Evolutionary conservation across 2,888 invertebrate genomes (phyloP).

Genomic region (Rhagium mordax): DNA sequence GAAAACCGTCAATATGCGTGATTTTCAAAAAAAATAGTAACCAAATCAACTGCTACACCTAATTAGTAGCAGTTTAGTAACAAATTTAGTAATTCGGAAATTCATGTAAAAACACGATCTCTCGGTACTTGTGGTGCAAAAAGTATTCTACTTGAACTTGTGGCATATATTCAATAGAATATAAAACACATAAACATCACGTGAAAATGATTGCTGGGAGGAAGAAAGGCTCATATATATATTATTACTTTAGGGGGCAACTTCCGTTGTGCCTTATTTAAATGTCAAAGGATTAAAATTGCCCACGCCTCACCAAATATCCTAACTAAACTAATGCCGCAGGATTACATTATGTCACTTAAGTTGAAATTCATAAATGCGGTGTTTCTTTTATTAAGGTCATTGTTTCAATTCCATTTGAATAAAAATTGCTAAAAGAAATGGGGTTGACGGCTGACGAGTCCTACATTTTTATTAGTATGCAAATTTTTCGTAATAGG

Average conservation of each 20-base stretch:
- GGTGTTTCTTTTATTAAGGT: slow-evolving; percentile 20
- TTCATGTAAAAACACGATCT: too few species aligned
- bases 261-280: slow-evolving; percentile 10
- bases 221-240: background rate
- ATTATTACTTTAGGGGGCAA: background rate
- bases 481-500: slow-evolving; percentile 36
- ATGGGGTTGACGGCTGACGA: slow-evolving; percentile 31
- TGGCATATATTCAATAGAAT: too few species aligned
- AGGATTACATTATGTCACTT: slow-evolving; percentile 13
- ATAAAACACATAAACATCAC: too few species aligned
- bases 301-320: slow-evolving; percentile 12
- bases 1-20: too few species aligned
- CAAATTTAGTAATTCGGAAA: too few species aligned
- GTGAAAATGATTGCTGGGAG: too few species aligned
- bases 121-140: too few species aligned
- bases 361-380: background rate
- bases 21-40: too few species aligned
- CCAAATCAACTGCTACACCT: too few species aligned
- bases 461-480: slow-evolving; percentile 33
- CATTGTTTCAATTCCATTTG: slow-evolving; percentile 27
- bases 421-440: slow-evolving; percentile 17
- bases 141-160: too few species aligned
- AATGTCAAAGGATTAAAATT: slow-evolving; percentile 29
- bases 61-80: too few species aligned
- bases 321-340: background rate